Evolutionary conservation across 2,797 vertebrate species (phyloP).

Genomic region (Coregonus suidteri): DNA sequence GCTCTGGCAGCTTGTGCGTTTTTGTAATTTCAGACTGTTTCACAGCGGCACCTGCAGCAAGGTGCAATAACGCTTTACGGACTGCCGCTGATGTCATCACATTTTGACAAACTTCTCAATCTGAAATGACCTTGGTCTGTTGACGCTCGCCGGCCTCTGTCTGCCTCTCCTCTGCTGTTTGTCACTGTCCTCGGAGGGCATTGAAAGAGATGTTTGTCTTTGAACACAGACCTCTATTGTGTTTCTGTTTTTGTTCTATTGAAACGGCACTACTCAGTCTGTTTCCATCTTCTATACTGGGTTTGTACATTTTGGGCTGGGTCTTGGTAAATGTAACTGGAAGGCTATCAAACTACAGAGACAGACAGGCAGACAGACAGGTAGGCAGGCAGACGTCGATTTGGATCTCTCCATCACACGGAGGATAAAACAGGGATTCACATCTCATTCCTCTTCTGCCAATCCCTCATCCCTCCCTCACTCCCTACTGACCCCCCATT

Average conservation of each 20-base stretch:
- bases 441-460: conserved; percentile 51
- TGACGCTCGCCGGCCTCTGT: conserved; percentile 65
- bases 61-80: conserved; percentile 91
- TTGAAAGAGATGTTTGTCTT: not conserved
- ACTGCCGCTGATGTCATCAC: conserved; percentile 91
- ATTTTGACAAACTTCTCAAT: conserved; percentile 97
- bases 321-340: not conserved
- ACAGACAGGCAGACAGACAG: not conserved
- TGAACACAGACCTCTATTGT: not conserved
- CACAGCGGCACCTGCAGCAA: conserved; percentile 67
- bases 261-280: not conserved
- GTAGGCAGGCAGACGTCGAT: conserved; percentile 10
- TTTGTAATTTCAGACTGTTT: conserved; percentile 75
- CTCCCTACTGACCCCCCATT: conserved; percentile 31
- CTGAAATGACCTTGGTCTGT: conserved; percentile 91
- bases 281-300: not conserved
- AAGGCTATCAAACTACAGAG: not conserved
- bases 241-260: not conserved
- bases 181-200: not conserved
- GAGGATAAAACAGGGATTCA: conserved; percentile 68
- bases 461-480: not conserved
- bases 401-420: conserved; percentile 68
- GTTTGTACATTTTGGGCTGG: not conserved
- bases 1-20: conserved; percentile 80
- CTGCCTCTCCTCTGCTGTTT: conserved; percentile 20